These are phyloP conservation scores for Gallinago nigripennis DNA, from an alignment of 2,797 vertebrate genomes.

Conservation along the genomic window DNA sequence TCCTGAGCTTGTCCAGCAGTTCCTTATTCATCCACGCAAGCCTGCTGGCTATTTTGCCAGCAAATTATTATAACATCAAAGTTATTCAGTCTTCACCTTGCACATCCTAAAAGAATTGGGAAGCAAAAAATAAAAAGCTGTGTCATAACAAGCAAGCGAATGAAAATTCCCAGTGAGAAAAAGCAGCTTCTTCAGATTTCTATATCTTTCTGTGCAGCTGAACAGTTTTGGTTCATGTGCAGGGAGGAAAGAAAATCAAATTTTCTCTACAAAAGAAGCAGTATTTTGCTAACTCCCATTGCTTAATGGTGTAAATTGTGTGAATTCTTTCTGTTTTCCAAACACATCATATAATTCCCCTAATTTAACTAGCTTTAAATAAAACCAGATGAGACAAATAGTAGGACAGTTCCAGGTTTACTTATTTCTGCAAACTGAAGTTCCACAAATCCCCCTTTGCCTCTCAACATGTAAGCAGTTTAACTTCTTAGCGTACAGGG, in stretches of 20 bases:
- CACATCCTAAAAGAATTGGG: background rate
- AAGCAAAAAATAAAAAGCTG: background rate
- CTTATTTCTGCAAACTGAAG: background rate
- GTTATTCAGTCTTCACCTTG: background rate
- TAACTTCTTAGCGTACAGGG: background rate
- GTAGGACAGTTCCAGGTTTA: background rate
- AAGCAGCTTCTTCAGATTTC: background rate
- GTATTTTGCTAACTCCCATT: background rate
- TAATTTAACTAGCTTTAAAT: background rate
- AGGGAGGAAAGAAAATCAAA: background rate
- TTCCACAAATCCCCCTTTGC: background rate
- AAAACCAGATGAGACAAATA: background rate
- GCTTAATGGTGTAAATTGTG: background rate
- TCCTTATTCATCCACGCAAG: too few species aligned
- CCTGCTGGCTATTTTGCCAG: too few species aligned
- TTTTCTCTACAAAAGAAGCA: background rate
- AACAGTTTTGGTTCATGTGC: background rate
- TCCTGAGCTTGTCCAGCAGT: too few species aligned
- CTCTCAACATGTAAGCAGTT: background rate
- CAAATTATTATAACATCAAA: background rate
- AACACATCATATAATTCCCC: background rate
- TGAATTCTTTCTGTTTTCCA: background rate
- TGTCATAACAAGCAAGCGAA: background rate
- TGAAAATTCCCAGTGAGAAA: background rate
- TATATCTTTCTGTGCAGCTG: background rate